These are phyloP conservation scores for Perithous albicinctus DNA, from an alignment of 2,888 invertebrate species.

Conservation along the genomic window DNA sequence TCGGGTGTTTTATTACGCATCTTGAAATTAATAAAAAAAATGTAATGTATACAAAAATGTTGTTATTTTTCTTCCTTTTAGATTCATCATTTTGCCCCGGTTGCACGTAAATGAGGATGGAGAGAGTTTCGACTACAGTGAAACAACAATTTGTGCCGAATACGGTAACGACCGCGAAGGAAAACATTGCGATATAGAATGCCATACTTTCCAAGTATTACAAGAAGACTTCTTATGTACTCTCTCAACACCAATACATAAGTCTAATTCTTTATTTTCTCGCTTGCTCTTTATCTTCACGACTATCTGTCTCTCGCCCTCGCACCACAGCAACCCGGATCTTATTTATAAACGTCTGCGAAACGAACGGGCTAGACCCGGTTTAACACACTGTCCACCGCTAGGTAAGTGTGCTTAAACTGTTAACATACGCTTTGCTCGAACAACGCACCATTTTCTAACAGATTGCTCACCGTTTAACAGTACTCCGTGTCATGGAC, in stretches of 20 bases:
- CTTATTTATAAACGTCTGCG: conserved; percentile 65
- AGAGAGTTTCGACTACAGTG: conserved; percentile 7
- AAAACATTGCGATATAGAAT: conserved; percentile 41
- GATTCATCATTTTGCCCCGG: neutral
- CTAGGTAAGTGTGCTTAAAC: conserved; percentile 24
- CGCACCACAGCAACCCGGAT: conserved; percentile 59
- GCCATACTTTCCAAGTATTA: conserved; percentile 25
- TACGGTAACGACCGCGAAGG: conserved; percentile 29
- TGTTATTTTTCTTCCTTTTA: neutral
- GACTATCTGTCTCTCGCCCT: conserved; percentile 48
- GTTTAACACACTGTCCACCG: conserved; percentile 57
- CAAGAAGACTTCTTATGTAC: conserved; percentile 22
- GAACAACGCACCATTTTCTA: conserved; percentile 8
- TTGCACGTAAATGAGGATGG: neutral
- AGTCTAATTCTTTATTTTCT: conserved; percentile 23
- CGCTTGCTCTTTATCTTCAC: neutral
- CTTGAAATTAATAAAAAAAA: neutral
- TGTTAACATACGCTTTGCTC: conserved; percentile 28
- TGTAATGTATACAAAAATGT: neutral
- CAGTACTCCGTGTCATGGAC: conserved; percentile 1
- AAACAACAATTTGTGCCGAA: conserved; percentile 38
- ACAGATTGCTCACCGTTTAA: conserved; percentile 11
- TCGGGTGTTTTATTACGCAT: neutral
- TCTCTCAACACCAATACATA: conserved; percentile 5
- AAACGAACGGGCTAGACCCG: conserved; percentile 56